Evolutionary conservation across 2,113 vertebrate species (phyloP), one percentile per base, ranked within the genome.

Genomic region (Meriones unguiculatus): DNA sequence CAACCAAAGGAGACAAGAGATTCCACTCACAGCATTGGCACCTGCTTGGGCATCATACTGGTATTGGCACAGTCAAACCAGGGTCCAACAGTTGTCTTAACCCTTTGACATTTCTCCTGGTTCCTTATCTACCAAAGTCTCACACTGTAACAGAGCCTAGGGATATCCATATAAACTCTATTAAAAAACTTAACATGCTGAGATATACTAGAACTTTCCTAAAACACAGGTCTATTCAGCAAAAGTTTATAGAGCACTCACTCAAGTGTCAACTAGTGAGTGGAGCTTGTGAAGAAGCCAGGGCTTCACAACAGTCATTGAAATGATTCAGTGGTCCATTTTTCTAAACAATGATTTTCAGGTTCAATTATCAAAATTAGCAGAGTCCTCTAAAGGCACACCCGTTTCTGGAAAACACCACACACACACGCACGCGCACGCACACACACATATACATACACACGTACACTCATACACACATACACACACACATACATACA

Each of bases 161-260:
- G 67, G 24, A 67, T 82, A 87, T 67, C 46, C 20, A 57, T 93
- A 1, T 85, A 59, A 50, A 57, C 3, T 13, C 50, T 62, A 15
- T 30, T 91, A 81, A 28, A 78, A 85, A 92, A 32, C 65, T 86
- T 14, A 73, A 65, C 15, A 7, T 14, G 13, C 20, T 14, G 54
- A 95, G 20, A 52, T 20, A 35, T 81, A 94, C 78, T 92, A 28
- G 62, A 91, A 93, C 30, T 52, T 91, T 62, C 76, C 72, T 75
- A 52, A 93, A 93, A 30, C 22, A 25, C 5, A 25, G 62, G 7
- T 87, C 69, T n/a, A 0, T 62, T 77, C 73, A 70, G 91, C 70
- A 90, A 87, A 87, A 64, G 91, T 28, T 76, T 25, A 72, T 46
- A n/a, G 2, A 9, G 22, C 1, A 18, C 32, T 64, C 50, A 12